phyloP scores from a whole-genome alignment of 1,140 invertebrate genomes.

The Colletes latitarsis region DNA sequence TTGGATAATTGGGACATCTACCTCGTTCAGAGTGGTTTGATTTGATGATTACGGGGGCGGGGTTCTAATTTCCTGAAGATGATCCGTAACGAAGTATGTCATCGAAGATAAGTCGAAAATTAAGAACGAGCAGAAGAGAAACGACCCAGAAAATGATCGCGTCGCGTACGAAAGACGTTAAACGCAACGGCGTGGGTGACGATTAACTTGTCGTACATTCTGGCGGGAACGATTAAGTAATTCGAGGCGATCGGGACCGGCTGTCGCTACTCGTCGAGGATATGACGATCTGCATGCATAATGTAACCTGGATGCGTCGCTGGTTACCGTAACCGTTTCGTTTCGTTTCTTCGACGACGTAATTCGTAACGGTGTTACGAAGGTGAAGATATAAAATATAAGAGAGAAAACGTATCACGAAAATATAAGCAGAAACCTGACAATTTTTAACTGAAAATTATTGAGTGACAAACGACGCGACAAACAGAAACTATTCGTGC shows the following conservation, averaged over 20 bases:
- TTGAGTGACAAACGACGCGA: too few species aligned
- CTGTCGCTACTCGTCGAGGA: constrained; percentile 41
- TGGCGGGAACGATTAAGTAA: constrained; percentile 57
- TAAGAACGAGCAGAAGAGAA: constrained; percentile 1
- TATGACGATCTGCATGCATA: constrained; percentile 62
- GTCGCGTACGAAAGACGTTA: constrained; percentile 5
- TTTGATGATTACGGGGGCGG: too few species aligned
- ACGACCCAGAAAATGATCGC: constrained; percentile 35
- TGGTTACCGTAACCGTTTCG: constrained; percentile 59
- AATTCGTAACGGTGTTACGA: constrained; percentile 30
- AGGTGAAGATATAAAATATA: too few species aligned
- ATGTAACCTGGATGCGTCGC: constrained; percentile 49
- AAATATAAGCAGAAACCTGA: too few species aligned
- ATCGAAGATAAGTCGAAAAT: background rate
- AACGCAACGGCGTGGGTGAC: constrained; percentile 59
- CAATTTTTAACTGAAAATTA: too few species aligned
- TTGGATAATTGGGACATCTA: too few species aligned
- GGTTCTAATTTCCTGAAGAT: background rate
- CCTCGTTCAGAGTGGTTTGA: too few species aligned
- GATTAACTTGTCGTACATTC: constrained; percentile 27
- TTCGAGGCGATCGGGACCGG: constrained; percentile 53
- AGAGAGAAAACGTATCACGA: too few species aligned
- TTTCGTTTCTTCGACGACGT: constrained; percentile 66
- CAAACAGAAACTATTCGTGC: too few species aligned
- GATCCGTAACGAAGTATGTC: background rate